Base-by-base conservation (phyloP, 2,888 invertebrate genomes). In the Protodeltote pygarga region DNA sequence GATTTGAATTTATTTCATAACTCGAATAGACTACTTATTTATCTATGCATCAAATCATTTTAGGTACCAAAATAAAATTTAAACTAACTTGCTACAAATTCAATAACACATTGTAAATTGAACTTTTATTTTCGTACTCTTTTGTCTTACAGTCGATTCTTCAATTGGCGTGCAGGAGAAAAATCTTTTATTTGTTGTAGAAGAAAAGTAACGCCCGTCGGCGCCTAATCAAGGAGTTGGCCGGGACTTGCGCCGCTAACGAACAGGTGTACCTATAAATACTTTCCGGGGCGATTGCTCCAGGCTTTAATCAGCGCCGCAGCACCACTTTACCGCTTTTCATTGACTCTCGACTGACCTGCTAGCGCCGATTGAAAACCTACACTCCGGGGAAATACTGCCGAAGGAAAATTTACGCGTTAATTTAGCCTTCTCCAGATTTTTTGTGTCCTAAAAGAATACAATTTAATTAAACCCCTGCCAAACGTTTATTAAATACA, bases 221-320 rank as follows among this genome's bases (percentile, higher is more conserved):
- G 89, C 89, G 84, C 89, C 90, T 90, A 92, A 92, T 92, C 91
- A 92, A 90, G 89, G 86, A 92, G 88, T 91, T 92, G 90, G 90
- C 91, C 79, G 82, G 81, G 83, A 80, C 84, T 84, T 77, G 85
- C 79, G 85, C 85, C 81, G 81, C 89, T 92, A 92, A 92, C 91
- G 91, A 92, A 89, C 91, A 92, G 90, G 90, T 92, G 90, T 87
- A 90, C 89, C 89, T 89, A 91, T 91, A 91, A 91, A 91, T 91
- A 91, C 89, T 90, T 89, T 88, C 86, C 87, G 85, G 78, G 85
- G 87, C 85, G 88, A 91, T 91, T 90, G 90, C 91, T 91, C 75
- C 86, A 86, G 91, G 91, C 89, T 90, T 92, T 92, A 92, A 92
- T 92, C 91, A 92, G 89, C 87, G 79, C 85, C 80, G 75, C 83